Percentiles rank a stretch among this genome's conserved stretches.
phyloP scores from a whole-genome alignment of 2,888 invertebrate species.

The Mythimna ferrago region DNA sequence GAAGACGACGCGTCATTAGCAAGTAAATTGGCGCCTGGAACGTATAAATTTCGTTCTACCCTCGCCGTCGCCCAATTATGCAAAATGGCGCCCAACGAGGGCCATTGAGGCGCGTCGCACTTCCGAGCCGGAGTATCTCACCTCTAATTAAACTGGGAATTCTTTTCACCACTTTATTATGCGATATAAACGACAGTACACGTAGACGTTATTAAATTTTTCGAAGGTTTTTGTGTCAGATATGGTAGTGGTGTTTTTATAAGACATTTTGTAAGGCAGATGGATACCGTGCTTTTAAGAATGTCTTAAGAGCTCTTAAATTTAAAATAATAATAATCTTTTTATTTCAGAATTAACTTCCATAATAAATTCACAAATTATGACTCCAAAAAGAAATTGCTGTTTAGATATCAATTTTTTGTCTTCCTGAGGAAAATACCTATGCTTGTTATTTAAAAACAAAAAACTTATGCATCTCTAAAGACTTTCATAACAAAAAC shows the following conservation, averaged over 20 bases:
- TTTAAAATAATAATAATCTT: background rate
- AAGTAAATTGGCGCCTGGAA: conserved; percentile 89
- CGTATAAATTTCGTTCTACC: conserved; percentile 90
- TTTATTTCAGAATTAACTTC: too few relatives aligned
- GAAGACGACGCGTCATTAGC: conserved; percentile 90
- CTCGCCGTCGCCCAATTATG: conserved; percentile 88
- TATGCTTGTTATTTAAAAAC: background rate
- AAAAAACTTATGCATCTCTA: background rate
- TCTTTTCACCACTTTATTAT: conserved; percentile 90
- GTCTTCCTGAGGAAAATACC: background rate
- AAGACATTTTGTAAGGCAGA: conserved; percentile 21
- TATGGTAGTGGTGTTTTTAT: conserved; percentile 24
- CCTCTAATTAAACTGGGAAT: conserved; percentile 90
- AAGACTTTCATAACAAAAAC: background rate
- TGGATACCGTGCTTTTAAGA: background rate
- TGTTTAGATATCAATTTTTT: background rate
- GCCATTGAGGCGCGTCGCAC: conserved; percentile 87
- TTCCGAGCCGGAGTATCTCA: conserved; percentile 86
- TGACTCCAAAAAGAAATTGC: too few relatives aligned
- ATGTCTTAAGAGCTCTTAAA: too few relatives aligned
- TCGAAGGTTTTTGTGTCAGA: conserved; percentile 61
- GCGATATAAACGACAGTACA: conserved; percentile 86
- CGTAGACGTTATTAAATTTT: conserved; percentile 77
- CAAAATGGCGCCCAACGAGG: conserved; percentile 89
- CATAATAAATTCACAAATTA: too few relatives aligned